A percentile compares a stretch with the other conserved stretches of the same genome.
These are phyloP conservation scores for Bradynema listronoti DNA, from an alignment of 1,140 invertebrate genomes.

Conservation along the genomic window DNA sequence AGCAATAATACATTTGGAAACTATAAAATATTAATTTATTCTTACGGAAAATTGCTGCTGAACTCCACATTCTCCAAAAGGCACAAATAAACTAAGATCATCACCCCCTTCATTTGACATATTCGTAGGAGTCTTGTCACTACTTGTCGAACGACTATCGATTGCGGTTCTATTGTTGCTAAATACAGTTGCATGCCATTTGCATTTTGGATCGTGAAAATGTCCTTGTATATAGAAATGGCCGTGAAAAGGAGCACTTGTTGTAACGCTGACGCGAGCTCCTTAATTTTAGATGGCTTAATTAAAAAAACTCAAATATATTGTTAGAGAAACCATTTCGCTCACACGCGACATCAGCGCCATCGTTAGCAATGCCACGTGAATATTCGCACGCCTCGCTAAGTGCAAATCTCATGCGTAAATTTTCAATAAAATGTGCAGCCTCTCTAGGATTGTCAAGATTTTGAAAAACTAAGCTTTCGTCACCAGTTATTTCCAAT, in stretches of 20 bases:
- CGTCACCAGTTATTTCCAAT: constrained; percentile 43
- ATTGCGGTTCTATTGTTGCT: neutral
- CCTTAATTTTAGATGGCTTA: no score
- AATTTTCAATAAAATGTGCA: constrained; percentile 22
- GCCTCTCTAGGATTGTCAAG: constrained; percentile 16
- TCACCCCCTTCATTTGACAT: neutral
- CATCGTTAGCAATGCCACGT: constrained; percentile 27
- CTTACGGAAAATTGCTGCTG: constrained; percentile 35
- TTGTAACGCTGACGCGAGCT: constrained; percentile 36
- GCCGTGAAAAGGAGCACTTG: constrained; percentile 19
- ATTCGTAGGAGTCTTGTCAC: constrained; percentile 6
- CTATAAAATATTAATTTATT: no score
- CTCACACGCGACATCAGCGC: constrained; percentile 33
- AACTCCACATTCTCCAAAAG: constrained; percentile 28
- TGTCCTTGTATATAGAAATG: constrained; percentile 37
- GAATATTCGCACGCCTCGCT: constrained; percentile 36
- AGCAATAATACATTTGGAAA: no score
- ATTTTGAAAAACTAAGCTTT: constrained; percentile 41
- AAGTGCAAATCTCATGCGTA: constrained; percentile 12
- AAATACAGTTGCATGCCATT: neutral
- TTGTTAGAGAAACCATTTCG: constrained; percentile 28
- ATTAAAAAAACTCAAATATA: no score
- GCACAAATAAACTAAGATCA: constrained; percentile 13
- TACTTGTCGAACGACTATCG: neutral
- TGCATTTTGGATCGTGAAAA: constrained; percentile 20